phyloP scores from a whole-genome alignment of 2,888 invertebrate species.

The Oegoconia quadripuncta region DNA sequence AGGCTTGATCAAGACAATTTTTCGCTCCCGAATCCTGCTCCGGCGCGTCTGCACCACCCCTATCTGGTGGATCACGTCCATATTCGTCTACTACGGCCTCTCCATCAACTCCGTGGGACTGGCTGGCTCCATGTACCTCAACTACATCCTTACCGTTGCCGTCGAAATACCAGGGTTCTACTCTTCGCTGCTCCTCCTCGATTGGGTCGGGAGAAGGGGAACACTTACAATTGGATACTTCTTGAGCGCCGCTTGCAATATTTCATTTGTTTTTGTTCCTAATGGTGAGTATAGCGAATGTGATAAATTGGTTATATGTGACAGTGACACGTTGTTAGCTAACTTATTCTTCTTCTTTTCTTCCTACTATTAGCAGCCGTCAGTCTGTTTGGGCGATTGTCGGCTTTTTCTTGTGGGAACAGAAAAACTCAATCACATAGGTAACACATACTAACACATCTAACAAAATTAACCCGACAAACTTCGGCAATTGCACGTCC shows the following conservation, averaged over 20 bases:
- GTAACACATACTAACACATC: too few species aligned
- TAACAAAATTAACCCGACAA: too few species aligned
- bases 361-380: too few species aligned
- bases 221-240: constrained; percentile 80
- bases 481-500: too few species aligned
- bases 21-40: constrained; percentile 58
- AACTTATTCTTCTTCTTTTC: too few species aligned
- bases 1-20: too few species aligned
- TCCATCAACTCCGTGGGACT: constrained; percentile 87
- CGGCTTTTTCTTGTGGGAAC: too few species aligned
- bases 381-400: too few species aligned
- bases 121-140: constrained; percentile 85
- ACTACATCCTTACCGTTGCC: constrained; percentile 81
- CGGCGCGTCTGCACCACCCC: constrained; percentile 82
- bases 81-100: constrained; percentile 88
- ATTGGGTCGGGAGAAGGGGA: constrained; percentile 80
- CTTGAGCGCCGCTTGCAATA: constrained; percentile 68
- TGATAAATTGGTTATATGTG: too few species aligned
- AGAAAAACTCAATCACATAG: too few species aligned
- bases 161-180: constrained; percentile 86
- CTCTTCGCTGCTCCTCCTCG: constrained; percentile 79
- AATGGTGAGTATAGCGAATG: constrained; percentile 59
- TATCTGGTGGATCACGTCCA: constrained; percentile 88
- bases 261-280: constrained; percentile 69
- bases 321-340: too few species aligned